phyloP scores from a whole-genome alignment of 2,113 vertebrate species.

The Mola mola region DNA sequence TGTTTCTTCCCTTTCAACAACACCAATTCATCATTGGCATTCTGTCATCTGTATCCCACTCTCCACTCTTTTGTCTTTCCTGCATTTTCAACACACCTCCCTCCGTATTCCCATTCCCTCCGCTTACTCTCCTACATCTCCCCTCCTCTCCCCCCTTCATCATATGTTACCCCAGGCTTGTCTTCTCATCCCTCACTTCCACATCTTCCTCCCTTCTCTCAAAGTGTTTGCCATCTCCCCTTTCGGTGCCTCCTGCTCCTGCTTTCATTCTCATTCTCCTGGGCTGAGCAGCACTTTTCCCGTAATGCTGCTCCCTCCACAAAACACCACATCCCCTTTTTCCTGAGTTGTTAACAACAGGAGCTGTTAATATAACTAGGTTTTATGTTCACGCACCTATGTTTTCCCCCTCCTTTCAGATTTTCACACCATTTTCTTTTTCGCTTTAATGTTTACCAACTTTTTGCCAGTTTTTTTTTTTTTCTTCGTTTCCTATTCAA shows the following conservation, averaged over 20 bases:
- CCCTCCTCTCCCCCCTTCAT: conserved; percentile 4
- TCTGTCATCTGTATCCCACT: conserved; percentile 5
- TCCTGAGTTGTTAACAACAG: conserved; percentile 81
- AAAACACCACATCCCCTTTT: conserved; percentile 77
- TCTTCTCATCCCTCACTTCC: conserved; percentile 49
- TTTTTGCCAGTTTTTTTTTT: neutral
- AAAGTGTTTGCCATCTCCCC: conserved; percentile 51
- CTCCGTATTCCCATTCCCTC: conserved; percentile 11
- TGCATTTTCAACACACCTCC: conserved; percentile 9
- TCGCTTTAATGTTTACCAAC: neutral
- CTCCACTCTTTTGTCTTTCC: conserved; percentile 19
- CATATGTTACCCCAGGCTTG: conserved; percentile 26
- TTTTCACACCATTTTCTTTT: conserved; percentile 6
- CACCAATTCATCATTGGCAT: conserved; percentile 19
- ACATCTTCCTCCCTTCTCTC: conserved; percentile 37
- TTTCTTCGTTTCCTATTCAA: neutral
- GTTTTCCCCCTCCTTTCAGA: conserved; percentile 22
- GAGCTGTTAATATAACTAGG: conserved; percentile 79
- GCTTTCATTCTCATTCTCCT: conserved; percentile 63
- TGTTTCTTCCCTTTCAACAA: conserved; percentile 23
- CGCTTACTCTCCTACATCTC: neutral
- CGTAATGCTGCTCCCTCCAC: conserved; percentile 75
- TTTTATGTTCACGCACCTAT: conserved; percentile 69
- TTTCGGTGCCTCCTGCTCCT: conserved; percentile 65
- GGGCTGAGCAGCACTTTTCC: conserved; percentile 73